Conservation (phyloP, 2,888 invertebrate species). For the Leptodirus hochenwartii region DNA sequence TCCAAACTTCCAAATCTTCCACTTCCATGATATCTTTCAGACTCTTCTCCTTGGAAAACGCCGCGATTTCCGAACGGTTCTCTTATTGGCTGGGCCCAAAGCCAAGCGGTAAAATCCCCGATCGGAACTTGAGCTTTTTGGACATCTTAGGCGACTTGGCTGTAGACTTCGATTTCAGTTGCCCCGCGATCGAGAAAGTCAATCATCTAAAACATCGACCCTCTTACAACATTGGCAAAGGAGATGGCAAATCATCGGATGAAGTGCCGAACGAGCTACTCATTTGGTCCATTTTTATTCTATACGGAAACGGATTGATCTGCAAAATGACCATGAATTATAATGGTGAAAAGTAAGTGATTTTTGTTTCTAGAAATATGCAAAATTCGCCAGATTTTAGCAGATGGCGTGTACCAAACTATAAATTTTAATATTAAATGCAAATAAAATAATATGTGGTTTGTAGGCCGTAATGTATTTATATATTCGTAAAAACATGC, state of each 20-base stretch:
- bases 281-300: slow-evolving; percentile 55
- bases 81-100: slow-evolving; percentile 22
- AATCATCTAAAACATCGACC: too few relatives aligned
- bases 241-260: too few relatives aligned
- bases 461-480: too few relatives aligned
- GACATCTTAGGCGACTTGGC: slow-evolving; percentile 61
- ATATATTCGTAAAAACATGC: too few relatives aligned
- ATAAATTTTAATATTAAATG: slow-evolving; percentile 6
- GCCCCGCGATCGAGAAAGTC: too few relatives aligned
- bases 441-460: not conserved
- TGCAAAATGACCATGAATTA: slow-evolving; percentile 32
- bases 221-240: slow-evolving; percentile 10
- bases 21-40: slow-evolving; percentile 17
- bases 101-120: slow-evolving; percentile 22
- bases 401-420: not conserved
- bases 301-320: slow-evolving; percentile 74
- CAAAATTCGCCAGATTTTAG: too few relatives aligned
- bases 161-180: slow-evolving; percentile 71
- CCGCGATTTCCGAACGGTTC: slow-evolving; percentile 16
- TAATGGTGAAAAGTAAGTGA: slow-evolving; percentile 28
- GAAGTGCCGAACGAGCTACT: too few relatives aligned
- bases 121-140: slow-evolving; percentile 21
- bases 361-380: too few relatives aligned
- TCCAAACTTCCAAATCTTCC: slow-evolving; percentile 1
- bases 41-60: slow-evolving; percentile 21